phyloP scores from a whole-genome alignment of 1,140 invertebrate species.

The Ceratosolen fusciceps region DNA sequence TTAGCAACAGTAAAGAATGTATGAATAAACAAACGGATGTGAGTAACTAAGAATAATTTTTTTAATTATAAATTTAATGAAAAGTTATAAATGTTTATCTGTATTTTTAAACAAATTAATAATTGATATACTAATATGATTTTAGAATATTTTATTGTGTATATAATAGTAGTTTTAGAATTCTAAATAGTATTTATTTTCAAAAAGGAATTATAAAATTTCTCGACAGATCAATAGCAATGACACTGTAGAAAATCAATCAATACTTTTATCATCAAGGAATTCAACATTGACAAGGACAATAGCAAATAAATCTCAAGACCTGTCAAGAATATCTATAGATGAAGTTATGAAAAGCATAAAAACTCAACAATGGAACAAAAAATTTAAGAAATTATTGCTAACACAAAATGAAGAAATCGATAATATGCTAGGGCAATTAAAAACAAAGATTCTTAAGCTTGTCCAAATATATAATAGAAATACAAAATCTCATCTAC shows the following conservation, averaged over 20 bases:
- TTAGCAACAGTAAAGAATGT: not conserved
- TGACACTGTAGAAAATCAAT: not conserved
- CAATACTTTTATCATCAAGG: not conserved
- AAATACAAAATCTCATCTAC: not conserved
- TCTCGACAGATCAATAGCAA: conserved; percentile 12
- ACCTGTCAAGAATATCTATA: not conserved
- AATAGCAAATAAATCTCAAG: not conserved
- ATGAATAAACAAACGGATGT: no score
- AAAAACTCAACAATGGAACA: conserved; percentile 22
- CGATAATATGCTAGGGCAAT: conserved; percentile 12
- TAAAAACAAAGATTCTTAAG: conserved; percentile 41
- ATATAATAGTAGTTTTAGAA: not conserved
- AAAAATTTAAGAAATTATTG: conserved; percentile 45
- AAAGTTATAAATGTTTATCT: no score
- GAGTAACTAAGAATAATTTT: no score
- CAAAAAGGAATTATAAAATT: not conserved
- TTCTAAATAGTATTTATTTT: not conserved
- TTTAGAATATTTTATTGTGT: no score
- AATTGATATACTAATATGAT: no score
- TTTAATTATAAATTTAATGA: no score
- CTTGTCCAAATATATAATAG: conserved; percentile 26
- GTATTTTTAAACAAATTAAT: no score
- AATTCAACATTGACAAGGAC: not conserved
- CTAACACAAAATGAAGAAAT: conserved; percentile 45
- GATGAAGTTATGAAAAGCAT: conserved; percentile 8